Conservation (phyloP, 2,888 invertebrate genomes). For the Eilema depressum region DNA sequence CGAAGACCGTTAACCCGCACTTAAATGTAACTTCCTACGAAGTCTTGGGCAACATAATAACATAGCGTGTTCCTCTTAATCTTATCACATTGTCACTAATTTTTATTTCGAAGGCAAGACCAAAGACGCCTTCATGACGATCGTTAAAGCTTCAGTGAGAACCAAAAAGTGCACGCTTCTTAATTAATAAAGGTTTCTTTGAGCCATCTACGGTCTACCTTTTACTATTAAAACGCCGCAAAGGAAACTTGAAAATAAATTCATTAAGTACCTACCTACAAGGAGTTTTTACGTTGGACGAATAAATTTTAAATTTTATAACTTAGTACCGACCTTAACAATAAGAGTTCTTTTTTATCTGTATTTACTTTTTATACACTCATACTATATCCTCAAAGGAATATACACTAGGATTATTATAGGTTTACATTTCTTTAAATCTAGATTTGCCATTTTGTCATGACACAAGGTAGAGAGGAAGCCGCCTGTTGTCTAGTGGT, state of each 20-base stretch:
- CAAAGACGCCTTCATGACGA: conserved; percentile 8
- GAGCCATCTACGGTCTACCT: not conserved
- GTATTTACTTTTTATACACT: no score
- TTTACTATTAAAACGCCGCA: conserved; percentile 22
- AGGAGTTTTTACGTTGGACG: not conserved
- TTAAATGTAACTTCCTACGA: conserved; percentile 5
- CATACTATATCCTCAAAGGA: no score
- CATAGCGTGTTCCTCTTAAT: not conserved
- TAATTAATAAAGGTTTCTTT: conserved; percentile 13
- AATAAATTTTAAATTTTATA: conserved; percentile 4
- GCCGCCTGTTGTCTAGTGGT: no score
- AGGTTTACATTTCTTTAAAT: no score
- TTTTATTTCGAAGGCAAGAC: not conserved
- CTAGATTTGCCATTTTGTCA: no score
- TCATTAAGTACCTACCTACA: no score
- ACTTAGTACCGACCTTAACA: not conserved
- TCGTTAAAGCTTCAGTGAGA: conserved; percentile 19
- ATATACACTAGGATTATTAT: no score
- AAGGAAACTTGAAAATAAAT: conserved; percentile 6
- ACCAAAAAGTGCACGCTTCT: conserved; percentile 13
- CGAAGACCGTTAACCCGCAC: not conserved
- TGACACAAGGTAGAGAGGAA: no score
- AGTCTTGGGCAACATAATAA: conserved; percentile 1
- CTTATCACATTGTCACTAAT: not conserved
- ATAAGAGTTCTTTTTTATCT: not conserved